Evolutionary conservation across 2,113 vertebrate species (phyloP).

Genomic region (Aegithalos caudatus): DNA sequence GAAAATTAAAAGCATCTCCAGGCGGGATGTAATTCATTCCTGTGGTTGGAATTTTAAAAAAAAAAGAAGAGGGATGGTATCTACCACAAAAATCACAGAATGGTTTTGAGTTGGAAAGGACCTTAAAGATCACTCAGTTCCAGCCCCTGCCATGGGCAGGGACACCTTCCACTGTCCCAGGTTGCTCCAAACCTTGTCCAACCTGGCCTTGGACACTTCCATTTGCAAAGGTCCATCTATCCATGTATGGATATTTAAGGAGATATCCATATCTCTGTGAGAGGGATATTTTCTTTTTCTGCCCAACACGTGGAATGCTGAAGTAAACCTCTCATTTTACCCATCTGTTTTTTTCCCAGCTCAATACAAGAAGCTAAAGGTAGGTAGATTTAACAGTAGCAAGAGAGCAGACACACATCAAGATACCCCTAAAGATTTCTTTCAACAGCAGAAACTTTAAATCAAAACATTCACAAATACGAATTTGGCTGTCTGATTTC

Average conservation of each 20-base stretch:
- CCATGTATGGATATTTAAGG: too few relatives aligned
- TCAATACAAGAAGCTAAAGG: neutral
- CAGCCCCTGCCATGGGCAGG: neutral
- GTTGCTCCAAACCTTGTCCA: neutral
- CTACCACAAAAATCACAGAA: neutral
- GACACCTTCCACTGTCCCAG: neutral
- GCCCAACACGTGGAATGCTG: neutral
- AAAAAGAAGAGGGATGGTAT: neutral
- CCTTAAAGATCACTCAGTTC: neutral
- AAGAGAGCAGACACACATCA: neutral
- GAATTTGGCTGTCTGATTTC: neutral
- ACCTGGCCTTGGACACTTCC: neutral
- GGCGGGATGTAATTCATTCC: slow-evolving; percentile 24
- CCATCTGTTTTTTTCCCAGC: neutral
- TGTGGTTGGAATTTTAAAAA: slow-evolving; percentile 8
- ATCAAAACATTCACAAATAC: neutral
- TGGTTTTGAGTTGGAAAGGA: neutral
- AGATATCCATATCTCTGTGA: neutral
- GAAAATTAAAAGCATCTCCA: slow-evolving; percentile 65
- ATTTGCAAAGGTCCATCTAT: neutral
- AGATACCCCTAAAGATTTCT: neutral
- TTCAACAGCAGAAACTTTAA: neutral
- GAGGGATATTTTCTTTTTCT: neutral
- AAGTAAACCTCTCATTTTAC: neutral
- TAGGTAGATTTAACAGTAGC: neutral